These are phyloP conservation scores for Microcebus lehilahytsara DNA, from an alignment of 2,113 vertebrate species.

Conservation along the genomic window DNA sequence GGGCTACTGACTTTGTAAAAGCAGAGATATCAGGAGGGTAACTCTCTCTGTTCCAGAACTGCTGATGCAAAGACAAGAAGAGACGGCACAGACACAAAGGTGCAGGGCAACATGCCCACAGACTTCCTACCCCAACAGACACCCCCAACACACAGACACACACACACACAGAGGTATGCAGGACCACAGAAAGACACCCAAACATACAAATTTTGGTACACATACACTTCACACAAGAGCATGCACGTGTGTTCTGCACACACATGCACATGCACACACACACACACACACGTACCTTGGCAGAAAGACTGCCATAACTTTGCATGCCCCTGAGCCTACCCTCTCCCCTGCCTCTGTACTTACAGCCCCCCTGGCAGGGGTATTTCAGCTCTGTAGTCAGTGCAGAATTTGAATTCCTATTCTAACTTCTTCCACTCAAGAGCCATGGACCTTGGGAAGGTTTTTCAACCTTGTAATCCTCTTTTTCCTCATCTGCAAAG, in stretches of 20 bases:
- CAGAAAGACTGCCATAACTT: background rate
- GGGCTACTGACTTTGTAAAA: slow-evolving; percentile 68
- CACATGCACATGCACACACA: background rate
- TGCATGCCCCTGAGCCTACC: background rate
- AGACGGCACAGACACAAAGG: slow-evolving; percentile 48
- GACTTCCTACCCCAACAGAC: background rate
- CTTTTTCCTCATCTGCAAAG: background rate
- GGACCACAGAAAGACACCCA: background rate
- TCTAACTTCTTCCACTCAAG: background rate
- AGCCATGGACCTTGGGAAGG: background rate
- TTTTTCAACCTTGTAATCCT: background rate
- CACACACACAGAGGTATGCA: background rate
- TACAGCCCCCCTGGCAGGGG: background rate
- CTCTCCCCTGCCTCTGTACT: background rate
- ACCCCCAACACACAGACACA: background rate
- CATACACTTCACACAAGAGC: background rate
- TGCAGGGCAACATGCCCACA: accelerated
- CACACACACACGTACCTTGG: background rate
- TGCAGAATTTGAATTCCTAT: background rate
- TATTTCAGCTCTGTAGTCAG: background rate
- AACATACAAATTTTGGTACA: background rate
- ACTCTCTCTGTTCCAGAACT: slow-evolving; percentile 68
- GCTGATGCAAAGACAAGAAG: slow-evolving; percentile 44
- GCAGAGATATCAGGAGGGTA: slow-evolving; percentile 76
- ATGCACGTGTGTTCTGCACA: background rate